Conservation (phyloP, 2,797 vertebrate genomes). For the Alca torda region DNA sequence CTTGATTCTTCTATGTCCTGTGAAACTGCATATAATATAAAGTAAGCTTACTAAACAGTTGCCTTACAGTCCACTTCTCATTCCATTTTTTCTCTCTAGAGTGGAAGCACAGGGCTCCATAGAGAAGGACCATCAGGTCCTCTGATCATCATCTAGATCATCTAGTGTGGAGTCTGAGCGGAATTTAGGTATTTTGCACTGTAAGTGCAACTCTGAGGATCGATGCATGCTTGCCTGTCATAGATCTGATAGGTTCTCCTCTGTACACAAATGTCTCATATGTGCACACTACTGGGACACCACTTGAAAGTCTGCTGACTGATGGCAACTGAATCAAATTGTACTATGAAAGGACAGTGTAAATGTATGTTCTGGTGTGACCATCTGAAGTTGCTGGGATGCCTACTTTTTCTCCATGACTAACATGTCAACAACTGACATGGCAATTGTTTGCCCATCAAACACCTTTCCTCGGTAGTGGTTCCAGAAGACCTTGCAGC, state of each 20-base stretch:
- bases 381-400: not conserved
- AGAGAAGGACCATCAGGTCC: not conserved
- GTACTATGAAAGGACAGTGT: not conserved
- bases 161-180: not conserved
- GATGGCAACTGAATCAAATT: not conserved
- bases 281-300: not conserved
- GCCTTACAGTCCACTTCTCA: not conserved
- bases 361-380: not conserved
- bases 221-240: rapidly evolving
- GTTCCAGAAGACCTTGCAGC: not conserved
- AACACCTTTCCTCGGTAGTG: not conserved
- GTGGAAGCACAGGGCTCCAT: not conserved
- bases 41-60: not conserved
- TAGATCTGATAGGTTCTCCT: not conserved
- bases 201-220: not conserved
- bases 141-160: no score
- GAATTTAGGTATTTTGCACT: not conserved
- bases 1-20: not conserved
- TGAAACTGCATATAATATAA: not conserved
- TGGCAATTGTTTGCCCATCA: not conserved
- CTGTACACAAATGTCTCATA: rapidly evolving
- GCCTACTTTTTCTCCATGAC: not conserved
- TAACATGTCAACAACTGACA: not conserved
- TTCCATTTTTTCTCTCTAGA: not conserved
- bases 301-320: not conserved